These are phyloP conservation scores for Ophioninae sp. DNA, from an alignment of 2,888 invertebrate species.

Conservation along the genomic window DNA sequence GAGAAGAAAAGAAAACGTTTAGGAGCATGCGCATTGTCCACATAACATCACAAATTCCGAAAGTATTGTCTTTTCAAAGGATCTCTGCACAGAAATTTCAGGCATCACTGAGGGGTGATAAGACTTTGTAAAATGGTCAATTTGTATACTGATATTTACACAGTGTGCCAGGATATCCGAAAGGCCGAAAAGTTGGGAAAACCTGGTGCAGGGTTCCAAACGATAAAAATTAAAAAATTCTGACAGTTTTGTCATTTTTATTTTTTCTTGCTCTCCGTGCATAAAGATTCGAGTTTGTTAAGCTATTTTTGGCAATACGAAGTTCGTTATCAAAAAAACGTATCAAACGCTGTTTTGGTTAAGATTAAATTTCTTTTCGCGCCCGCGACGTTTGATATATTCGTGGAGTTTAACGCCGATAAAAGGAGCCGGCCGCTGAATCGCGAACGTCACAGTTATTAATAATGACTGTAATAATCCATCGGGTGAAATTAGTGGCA, in stretches of 20 bases:
- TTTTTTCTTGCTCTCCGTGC: no score
- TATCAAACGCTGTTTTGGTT: neutral
- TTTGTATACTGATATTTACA: no score
- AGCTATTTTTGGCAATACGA: neutral
- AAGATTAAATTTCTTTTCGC: neutral
- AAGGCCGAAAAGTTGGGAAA: no score
- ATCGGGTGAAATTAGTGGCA: constrained; percentile 43
- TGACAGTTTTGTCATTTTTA: no score
- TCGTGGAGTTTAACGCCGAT: neutral
- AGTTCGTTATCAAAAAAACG: neutral
- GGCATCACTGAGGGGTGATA: neutral
- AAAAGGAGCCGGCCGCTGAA: neutral
- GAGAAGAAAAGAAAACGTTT: neutral
- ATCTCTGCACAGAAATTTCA: no score
- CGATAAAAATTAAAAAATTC: no score
- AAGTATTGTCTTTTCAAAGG: no score
- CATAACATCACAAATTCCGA: no score
- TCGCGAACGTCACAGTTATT: constrained; percentile 57
- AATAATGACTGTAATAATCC: constrained; percentile 56
- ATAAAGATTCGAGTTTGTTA: no score
- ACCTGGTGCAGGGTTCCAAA: no score
- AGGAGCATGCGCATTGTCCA: neutral
- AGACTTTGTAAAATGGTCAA: no score
- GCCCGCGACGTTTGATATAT: neutral
- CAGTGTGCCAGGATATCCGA: no score